A percentile compares a stretch with the other conserved stretches of the same genome.
phyloP scores from a whole-genome alignment of 2,797 vertebrate species.

The Numenius phaeopus region DNA sequence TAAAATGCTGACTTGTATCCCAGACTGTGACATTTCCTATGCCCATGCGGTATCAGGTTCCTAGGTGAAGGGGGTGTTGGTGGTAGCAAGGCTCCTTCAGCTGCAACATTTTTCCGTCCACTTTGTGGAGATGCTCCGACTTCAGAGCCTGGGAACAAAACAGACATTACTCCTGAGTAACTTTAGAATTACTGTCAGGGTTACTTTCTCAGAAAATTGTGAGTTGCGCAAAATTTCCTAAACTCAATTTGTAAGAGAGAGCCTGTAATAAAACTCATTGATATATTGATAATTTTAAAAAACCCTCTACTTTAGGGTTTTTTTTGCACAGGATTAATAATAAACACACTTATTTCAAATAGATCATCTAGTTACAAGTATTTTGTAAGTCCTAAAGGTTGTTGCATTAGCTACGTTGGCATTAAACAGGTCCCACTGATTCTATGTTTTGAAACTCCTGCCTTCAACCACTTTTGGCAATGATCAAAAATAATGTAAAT shows the following conservation, averaged over 20 bases:
- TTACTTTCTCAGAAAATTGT: background rate
- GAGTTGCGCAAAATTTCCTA: background rate
- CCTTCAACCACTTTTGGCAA: background rate
- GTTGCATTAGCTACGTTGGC: background rate
- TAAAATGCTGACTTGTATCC: conserved; percentile 93
- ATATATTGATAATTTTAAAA: background rate
- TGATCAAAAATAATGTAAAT: background rate
- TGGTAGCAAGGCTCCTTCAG: conserved; percentile 86
- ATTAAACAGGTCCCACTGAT: background rate
- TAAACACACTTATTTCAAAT: background rate
- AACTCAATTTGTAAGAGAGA: background rate
- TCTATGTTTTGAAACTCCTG: background rate
- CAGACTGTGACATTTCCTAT: conserved; percentile 97
- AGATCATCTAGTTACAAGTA: background rate
- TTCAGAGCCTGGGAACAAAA: conserved; percentile 85
- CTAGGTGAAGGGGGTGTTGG: conserved; percentile 93
- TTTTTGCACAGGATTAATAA: background rate
- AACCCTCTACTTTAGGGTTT: accelerated
- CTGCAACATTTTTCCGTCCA: conserved; percentile 84
- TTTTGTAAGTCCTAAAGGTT: background rate
- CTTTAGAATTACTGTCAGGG: background rate
- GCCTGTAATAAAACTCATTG: background rate
- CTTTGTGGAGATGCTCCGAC: conserved; percentile 91
- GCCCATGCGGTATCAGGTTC: conserved; percentile 92
- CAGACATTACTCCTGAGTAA: background rate